phyloP scores from a whole-genome alignment of 2,888 invertebrate species.

The Amiota mariae region DNA sequence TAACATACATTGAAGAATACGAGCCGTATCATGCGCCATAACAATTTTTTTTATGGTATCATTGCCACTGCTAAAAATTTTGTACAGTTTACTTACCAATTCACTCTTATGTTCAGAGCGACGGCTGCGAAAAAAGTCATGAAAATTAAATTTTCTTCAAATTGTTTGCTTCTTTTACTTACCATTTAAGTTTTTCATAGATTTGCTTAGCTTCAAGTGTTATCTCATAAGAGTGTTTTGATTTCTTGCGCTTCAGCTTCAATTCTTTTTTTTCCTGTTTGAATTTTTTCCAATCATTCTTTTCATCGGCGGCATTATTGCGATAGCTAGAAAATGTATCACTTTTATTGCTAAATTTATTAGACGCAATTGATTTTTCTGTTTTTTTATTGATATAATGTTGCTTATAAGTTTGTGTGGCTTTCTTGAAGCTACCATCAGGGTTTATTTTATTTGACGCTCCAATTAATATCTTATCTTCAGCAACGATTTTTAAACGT shows the following conservation, averaged over 20 bases:
- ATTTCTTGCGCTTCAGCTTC: conserved; percentile 78
- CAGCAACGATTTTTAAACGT: too few relatives aligned
- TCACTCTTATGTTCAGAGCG: conserved; percentile 72
- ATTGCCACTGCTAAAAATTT: conserved; percentile 76
- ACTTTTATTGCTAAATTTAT: background rate
- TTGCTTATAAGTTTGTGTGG: too few relatives aligned
- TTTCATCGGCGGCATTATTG: conserved; percentile 70
- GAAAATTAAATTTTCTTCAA: conserved; percentile 22
- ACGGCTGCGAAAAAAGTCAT: conserved; percentile 49
- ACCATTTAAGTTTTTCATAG: conserved; percentile 76
- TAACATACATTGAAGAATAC: conserved; percentile 91
- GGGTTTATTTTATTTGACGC: too few relatives aligned
- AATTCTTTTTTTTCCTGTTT: conserved; percentile 85
- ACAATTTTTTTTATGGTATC: conserved; percentile 81
- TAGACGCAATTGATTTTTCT: too few relatives aligned
- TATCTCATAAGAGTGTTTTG: conserved; percentile 75
- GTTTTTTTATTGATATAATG: too few relatives aligned
- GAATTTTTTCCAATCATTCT: conserved; percentile 82
- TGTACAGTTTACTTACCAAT: conserved; percentile 77
- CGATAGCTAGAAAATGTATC: conserved; percentile 30
- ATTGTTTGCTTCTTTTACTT: too few relatives aligned
- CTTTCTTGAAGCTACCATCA: too few relatives aligned
- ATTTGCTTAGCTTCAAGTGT: conserved; percentile 77
- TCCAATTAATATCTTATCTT: too few relatives aligned
- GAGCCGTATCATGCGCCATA: conserved; percentile 88